Percentiles rank a stretch among this genome's conserved stretches.
Evolutionary conservation across 2,888 invertebrate species (phyloP).

Genomic region (Drosophila cracens): DNA sequence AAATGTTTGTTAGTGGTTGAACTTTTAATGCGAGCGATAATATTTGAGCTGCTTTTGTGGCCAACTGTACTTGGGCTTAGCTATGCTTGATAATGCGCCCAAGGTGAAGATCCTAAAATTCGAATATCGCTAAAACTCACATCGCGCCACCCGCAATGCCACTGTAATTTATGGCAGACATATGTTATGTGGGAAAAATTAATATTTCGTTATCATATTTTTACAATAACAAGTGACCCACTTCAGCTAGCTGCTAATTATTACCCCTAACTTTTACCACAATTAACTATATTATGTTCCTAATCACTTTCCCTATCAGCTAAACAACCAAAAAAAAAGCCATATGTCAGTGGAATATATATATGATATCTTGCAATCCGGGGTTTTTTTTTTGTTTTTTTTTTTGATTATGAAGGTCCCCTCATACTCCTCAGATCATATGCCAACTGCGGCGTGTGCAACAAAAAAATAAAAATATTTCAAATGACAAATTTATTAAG

Average conservation of each 20-base stretch:
- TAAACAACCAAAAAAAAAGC: conserved; percentile 9
- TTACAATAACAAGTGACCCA: conserved; percentile 15
- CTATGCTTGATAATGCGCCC: not conserved
- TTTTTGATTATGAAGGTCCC: conserved; percentile 27
- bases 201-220: conserved; percentile 8
- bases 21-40: conserved; percentile 51
- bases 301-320: conserved; percentile 55
- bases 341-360: conserved; percentile 13
- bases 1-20: conserved; percentile 27
- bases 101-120: conserved; percentile 5
- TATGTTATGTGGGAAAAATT: conserved; percentile 24
- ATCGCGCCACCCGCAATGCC: conserved; percentile 2
- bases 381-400: conserved; percentile 7
- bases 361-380: conserved; percentile 27
- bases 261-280: conserved; percentile 6
- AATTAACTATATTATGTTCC: not conserved
- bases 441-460: conserved; percentile 53
- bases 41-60: conserved; percentile 35
- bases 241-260: conserved; percentile 25
- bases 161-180: conserved; percentile 1
- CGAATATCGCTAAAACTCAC: conserved; percentile 19
- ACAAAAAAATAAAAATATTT: conserved; percentile 4
- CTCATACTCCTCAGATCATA: conserved; percentile 47
- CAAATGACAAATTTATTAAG: conserved; percentile 13
- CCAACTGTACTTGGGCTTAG: conserved; percentile 40